Percentiles rank a stretch among this genome's conserved stretches.
Evolutionary conservation across 2,797 vertebrate genomes (phyloP).

Genomic region (Phataginus tetradactyla): DNA sequence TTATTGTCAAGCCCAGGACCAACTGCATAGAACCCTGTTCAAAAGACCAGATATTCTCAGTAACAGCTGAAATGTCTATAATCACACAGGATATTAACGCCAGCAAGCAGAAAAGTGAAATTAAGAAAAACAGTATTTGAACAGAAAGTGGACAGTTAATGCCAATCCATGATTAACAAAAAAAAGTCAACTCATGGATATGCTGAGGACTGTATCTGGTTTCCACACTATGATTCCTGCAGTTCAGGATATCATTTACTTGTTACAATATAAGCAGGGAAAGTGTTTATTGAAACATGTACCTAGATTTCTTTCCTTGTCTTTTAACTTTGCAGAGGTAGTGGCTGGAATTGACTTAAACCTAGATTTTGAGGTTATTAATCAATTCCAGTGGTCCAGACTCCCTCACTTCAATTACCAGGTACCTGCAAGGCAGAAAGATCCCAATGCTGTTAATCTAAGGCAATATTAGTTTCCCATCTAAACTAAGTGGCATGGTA

Average conservation of each 20-base stretch:
- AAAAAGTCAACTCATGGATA: background rate
- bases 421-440: slow-evolving; percentile 59
- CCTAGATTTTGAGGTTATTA: slow-evolving; percentile 48
- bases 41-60: slow-evolving; percentile 38
- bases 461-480: slow-evolving; percentile 47
- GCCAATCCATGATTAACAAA: background rate
- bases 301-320: background rate
- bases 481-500: slow-evolving; percentile 58
- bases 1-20: slow-evolving; percentile 52
- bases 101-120: background rate
- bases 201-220: slow-evolving; percentile 1
- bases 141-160: background rate
- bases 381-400: slow-evolving; percentile 33
- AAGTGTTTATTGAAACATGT: background rate
- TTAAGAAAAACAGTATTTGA: slow-evolving; percentile 1
- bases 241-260: slow-evolving; percentile 1
- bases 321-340: slow-evolving; percentile 13
- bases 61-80: background rate
- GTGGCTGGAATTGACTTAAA: slow-evolving; percentile 47
- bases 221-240: background rate
- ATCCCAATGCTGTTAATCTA: slow-evolving; percentile 37
- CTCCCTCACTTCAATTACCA: slow-evolving; percentile 39
- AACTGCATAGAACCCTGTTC: slow-evolving; percentile 36
- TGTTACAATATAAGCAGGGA: slow-evolving; percentile 24
- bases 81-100: background rate